Conservation (phyloP, 2,113 vertebrate genomes). For the Alectura lathami region DNA sequence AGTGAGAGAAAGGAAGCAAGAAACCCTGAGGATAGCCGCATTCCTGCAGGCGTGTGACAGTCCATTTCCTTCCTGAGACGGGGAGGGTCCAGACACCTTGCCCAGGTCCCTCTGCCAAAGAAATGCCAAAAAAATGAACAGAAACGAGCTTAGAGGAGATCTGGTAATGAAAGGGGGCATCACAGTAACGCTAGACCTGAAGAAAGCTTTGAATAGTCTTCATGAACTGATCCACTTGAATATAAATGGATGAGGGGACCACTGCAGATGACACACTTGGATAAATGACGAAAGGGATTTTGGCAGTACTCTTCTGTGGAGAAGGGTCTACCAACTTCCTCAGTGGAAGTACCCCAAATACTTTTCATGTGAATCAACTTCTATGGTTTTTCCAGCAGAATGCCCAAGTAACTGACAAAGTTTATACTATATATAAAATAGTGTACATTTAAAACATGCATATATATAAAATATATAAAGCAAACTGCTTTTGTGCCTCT, state of each 20-base stretch:
- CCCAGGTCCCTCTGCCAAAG: neutral
- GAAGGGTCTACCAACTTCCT: neutral
- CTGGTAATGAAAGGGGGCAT: neutral
- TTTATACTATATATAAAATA: neutral
- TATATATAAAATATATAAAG: neutral
- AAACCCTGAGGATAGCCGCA: neutral
- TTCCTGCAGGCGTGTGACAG: rapidly evolving
- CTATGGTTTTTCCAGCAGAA: neutral
- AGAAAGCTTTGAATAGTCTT: neutral
- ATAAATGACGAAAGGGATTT: neutral
- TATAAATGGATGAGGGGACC: neutral
- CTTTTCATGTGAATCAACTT: neutral
- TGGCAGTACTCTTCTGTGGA: neutral
- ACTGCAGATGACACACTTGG: neutral
- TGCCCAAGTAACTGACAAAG: neutral
- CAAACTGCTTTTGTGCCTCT: neutral
- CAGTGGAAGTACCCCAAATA: neutral
- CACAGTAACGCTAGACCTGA: neutral
- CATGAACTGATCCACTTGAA: neutral
- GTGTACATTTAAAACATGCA: neutral
- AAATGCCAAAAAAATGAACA: neutral
- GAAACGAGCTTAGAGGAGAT: rapidly evolving
- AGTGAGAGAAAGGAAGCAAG: neutral
- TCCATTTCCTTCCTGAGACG: neutral
- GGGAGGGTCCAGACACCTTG: neutral